Percentiles rank a stretch among this genome's conserved stretches.
Evolutionary conservation across 2,113 vertebrate genomes (phyloP).

Genomic region (Emydocephalus ijimae): DNA sequence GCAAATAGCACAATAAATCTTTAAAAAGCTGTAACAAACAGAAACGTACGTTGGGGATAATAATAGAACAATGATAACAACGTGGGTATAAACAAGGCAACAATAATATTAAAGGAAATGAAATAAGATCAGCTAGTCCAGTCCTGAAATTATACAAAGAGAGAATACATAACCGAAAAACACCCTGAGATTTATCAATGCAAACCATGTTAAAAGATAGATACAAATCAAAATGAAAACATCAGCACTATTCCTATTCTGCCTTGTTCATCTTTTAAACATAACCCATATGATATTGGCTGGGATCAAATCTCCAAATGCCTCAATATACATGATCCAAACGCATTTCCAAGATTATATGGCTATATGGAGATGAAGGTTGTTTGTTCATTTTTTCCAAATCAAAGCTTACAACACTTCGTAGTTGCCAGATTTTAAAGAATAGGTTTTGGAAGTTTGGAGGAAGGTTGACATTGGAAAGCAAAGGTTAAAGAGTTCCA

Average conservation of each 20-base stretch:
- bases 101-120: neutral
- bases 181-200: neutral
- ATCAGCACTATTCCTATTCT: neutral
- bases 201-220: neutral
- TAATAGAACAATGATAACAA: neutral
- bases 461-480: neutral
- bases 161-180: neutral
- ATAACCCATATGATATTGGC: neutral
- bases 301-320: neutral
- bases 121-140: neutral
- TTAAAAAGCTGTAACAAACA: neutral
- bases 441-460: neutral
- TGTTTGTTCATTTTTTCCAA: neutral
- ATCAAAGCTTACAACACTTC: neutral
- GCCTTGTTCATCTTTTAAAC: neutral
- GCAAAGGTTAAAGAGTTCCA: neutral
- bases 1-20: neutral
- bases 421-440: neutral
- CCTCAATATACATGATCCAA: neutral
- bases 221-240: neutral
- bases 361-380: neutral
- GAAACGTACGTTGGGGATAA: neutral
- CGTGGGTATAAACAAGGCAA: neutral
- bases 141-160: neutral
- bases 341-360: neutral